phyloP scores from a whole-genome alignment of 2,113 vertebrate genomes.

The Oryzias curvinotus region DNA sequence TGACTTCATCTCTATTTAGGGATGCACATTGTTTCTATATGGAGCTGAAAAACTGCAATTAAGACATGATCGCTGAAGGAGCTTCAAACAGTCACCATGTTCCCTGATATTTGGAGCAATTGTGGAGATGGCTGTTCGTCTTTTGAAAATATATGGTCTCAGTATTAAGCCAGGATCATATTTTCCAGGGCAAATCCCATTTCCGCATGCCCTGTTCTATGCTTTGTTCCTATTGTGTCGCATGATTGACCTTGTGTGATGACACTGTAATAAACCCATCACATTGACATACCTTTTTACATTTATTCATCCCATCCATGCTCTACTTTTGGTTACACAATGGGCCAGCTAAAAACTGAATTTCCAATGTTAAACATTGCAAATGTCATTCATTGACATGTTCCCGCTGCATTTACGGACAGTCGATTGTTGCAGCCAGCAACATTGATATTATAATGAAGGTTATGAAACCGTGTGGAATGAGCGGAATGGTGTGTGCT shows the following conservation, averaged over 20 bases:
- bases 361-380: neutral
- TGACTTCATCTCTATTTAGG: constrained; percentile 40
- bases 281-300: constrained; percentile 4
- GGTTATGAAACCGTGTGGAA: neutral
- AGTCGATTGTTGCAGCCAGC: neutral
- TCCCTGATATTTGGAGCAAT: constrained; percentile 34
- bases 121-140: constrained; percentile 37
- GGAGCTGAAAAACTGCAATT: constrained; percentile 17
- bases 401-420: neutral
- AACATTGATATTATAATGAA: neutral
- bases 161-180: constrained; percentile 40
- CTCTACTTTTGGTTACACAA: constrained; percentile 3
- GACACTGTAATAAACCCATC: constrained; percentile 38
- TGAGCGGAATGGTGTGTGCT: neutral
- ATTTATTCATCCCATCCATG: constrained; percentile 4
- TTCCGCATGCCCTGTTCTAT: constrained; percentile 25
- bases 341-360: neutral
- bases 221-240: constrained; percentile 54
- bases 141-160: constrained; percentile 30
- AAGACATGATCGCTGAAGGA: constrained; percentile 22
- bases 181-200: constrained; percentile 49
- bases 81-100: constrained; percentile 27
- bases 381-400: neutral
- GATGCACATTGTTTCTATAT: constrained; percentile 13
- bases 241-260: constrained; percentile 60